Conservation (phyloP, 2,797 vertebrate genomes). For the Coendou prehensilis region DNA sequence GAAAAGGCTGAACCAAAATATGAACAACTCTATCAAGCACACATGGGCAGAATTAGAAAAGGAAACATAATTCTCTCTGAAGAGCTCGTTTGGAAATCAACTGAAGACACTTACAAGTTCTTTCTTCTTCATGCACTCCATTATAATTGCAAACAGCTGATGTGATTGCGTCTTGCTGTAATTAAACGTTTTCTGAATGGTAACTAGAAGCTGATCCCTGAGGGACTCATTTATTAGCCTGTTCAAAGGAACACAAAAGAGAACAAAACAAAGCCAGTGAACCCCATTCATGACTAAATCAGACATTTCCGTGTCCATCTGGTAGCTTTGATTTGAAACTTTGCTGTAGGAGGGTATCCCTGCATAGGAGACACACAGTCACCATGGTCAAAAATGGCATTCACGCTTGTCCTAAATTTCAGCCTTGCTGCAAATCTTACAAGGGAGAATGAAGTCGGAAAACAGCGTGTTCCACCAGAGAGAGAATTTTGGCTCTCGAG, state of each 20-base stretch:
- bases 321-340: background rate
- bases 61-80: background rate
- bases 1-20: background rate
- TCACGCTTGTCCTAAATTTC: background rate
- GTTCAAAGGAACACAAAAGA: slow-evolving; percentile 75
- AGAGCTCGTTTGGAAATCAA: background rate
- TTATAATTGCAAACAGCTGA: slow-evolving; percentile 96
- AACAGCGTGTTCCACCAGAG: background rate
- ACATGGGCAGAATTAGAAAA: slow-evolving; percentile 40
- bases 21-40: background rate
- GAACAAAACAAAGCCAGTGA: background rate
- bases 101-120: slow-evolving; percentile 94
- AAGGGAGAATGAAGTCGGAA: background rate
- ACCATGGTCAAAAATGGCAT: background rate
- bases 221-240: slow-evolving; percentile 96
- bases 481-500: background rate
- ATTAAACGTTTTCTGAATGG: slow-evolving; percentile 99
- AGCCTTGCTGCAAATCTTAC: background rate
- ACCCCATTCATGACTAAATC: background rate
- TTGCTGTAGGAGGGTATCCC: background rate
- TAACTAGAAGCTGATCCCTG: slow-evolving; percentile 97
- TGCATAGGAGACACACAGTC: background rate
- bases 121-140: slow-evolving; percentile 99
- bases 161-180: slow-evolving; percentile 96
- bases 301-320: background rate